Base-by-base conservation (phyloP, 2,797 vertebrate species). In the Cynodonichthys magdalenae region DNA sequence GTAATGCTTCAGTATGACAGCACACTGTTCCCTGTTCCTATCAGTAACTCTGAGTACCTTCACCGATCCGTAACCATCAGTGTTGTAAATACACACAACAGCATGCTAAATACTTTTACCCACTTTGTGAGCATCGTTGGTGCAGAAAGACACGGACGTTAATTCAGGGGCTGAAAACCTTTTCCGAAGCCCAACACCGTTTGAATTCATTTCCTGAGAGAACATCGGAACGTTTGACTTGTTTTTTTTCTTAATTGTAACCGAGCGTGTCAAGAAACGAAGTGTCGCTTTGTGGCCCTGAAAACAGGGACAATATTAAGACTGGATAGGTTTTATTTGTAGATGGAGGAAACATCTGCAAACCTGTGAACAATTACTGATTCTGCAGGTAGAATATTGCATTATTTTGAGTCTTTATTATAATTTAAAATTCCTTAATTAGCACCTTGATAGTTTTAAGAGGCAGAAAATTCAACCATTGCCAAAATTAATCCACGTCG, bases 81-180 rank as follows among this genome's bases (percentile, higher is more conserved):
- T 85, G 56, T 74, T 92, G 85, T 92, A 92, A 87, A 92, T 90
- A 90, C 24, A 24, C 24, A 24, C 24, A 24, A 24, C 24, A 24
- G 24, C 90, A 92, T 94, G 92, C 87, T 83, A 3, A 52, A 75
- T 80, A 87, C 88, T 89, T 72, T 62, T 78, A 84, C 70, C 54
- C 77, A 61, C 74, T 86, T 62, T 73, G 65, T 63, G 79, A 72
- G 71, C 85, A 59, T 74, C 70, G 66, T 83, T 57, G 69, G 75
- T 57, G 46, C 60, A 54, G 65, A 71, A 81, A 58, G 41, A 9
- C 51, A 42, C 60, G 1, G 17, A 64, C 54, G 39, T 69, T 59
- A 24, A 59, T 56, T 79, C 69, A 67, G 70, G 56, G 55, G 59
- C n/a, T 63, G 59, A 74, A 39, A 75, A 69, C 65, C 64, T 71